Evolutionary conservation across 64 coral and sea anemone genomes (phyloP), one percentile per base, ranked within the genome.

Genomic region (Dendronephthya gigantea): DNA sequence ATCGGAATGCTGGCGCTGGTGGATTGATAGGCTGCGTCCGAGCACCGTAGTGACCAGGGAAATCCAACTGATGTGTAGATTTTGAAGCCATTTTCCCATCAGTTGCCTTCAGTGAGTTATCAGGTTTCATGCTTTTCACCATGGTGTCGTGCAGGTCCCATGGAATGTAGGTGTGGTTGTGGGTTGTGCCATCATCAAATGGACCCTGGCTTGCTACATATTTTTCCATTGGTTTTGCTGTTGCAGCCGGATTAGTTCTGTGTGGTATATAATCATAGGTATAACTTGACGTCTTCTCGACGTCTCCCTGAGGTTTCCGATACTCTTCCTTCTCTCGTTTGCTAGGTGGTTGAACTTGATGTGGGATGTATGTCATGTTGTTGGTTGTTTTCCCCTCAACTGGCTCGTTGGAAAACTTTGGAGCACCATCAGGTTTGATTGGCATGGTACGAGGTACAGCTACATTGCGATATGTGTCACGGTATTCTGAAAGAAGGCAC

Each of bases 401-500:
- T 65, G 95, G 92, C 38, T 87, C 92, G 9, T 72, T 87, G 22
- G 95, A 98, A 27, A 47, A 66, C 75, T 93, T 93, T 58, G 91
- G 83, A 9, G 88, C 72, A 55, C 88, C 91, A 32, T 91, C 92
- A 14, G 95, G 95, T 41, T 93, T 98, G 28, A 93, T 91, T 55
- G 95, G 92, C 27, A 90, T 27, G 16, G 90, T 87, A 19, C 82
- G 83, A 43, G 83, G 70, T 49, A 93, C 50, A 23, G 91, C 52
- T 74, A 93, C 90, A 50, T 85, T 93, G 49, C 91, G 91, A 90
- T 93, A 98, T 22, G 92, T 84, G 84, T 93, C 95, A 84, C 90
- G 87, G 51, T 98, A 98, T 84, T 98, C 95, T 1, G 95, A 93
- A 52, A 93, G 93, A 69, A 91, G 76, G 50, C 95, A 98, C 83